Base-by-base conservation (phyloP, 2,888 invertebrate genomes). In the Elegia similella region DNA sequence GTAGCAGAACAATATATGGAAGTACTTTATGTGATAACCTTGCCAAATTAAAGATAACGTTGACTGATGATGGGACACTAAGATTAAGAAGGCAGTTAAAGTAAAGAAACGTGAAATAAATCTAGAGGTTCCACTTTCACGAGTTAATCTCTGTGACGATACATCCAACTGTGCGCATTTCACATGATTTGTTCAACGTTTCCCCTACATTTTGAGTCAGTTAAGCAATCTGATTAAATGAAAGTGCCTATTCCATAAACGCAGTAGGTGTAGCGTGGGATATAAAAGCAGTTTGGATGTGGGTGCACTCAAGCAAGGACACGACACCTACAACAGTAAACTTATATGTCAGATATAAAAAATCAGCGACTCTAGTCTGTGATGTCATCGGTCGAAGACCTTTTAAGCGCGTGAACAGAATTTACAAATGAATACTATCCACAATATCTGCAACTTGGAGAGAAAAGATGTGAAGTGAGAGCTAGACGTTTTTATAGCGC, bases 231-330 rank as follows among this genome's bases (percentile, higher is more conserved):
- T 70, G 70, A 69, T 72, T 73, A 76, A 82, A 82, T 76, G 86
- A 87, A 88, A 86, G 86, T 85, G 85, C 74, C 79, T 69, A 69
- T 63, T 72, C 63, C 58, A 67, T 64, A 65, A 67, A 68, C 59
- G 58, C 52, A 57, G 86, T 88, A 80, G 88, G 88, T 71, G 84
- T 67, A 67, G 86, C 86, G 88, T 88, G 88, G 88, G 88, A 80
- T 61, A 50, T 34, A 50, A 75, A 72, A 73, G 67, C 66, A 63
- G 72, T 66, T 67, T 65, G 63, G 62, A 77, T 74, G 88, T 87
- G 85, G 85, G 86, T 76, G 84, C 78, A 70, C 62, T 55, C 48
- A 62, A 71, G 75, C 86, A 87, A 86, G 88, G 88, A 81, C 82
- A 78, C 1, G 38, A 70, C 76, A 68, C 84, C 80, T 73, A 82